Evolutionary conservation across 2,797 vertebrate genomes (phyloP), one percentile per base, ranked within the genome.

Genomic region (Gadopsis bispinosus): DNA sequence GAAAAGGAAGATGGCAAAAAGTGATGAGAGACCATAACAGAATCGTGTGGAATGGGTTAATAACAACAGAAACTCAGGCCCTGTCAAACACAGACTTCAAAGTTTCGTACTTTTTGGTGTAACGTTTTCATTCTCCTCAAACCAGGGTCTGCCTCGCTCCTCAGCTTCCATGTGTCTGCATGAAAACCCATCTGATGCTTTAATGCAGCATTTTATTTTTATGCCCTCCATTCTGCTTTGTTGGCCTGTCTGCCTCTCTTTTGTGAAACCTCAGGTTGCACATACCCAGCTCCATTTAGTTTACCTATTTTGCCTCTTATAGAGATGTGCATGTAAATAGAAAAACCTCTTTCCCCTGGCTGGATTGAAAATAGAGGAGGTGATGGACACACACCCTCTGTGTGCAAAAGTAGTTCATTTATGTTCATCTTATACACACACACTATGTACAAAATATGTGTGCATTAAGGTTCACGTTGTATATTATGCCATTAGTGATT

Each of bases 131-230:
- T 64, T 85, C 35, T 47, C 12, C 29, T 47, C 31, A 54, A 63
- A 56, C 48, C 50, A 29, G 29, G 41, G 53, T 56, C 66, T 65
- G 54, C 56, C 58, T 75, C 12, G 22, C 65, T 81, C 68, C 73
- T 59, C 60, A 64, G 50, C 64, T 19, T 78, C 69, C 66, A 43
- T 70, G 69, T 51, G 62, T 81, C 51, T 72, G 54, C 79, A 58
- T 77, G 59, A 68, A 83, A 88, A 53, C 70, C 51, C 22, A 54
- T 63, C 73, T 75, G 73, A 83, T 33, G 60, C 66, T 80, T 68
- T 43, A 79, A 68, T 55, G 20, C 61, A 20, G 51, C 5, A 13
- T 71, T 79, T 78, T 63, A 54, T 75, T 78, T 72, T 73, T 51
- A 50, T 59, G 33, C 54, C 43, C 33, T 73, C 56, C 58, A 69